phyloP scores from a whole-genome alignment of 2,888 invertebrate species.

The Philhelius pedissequus region DNA sequence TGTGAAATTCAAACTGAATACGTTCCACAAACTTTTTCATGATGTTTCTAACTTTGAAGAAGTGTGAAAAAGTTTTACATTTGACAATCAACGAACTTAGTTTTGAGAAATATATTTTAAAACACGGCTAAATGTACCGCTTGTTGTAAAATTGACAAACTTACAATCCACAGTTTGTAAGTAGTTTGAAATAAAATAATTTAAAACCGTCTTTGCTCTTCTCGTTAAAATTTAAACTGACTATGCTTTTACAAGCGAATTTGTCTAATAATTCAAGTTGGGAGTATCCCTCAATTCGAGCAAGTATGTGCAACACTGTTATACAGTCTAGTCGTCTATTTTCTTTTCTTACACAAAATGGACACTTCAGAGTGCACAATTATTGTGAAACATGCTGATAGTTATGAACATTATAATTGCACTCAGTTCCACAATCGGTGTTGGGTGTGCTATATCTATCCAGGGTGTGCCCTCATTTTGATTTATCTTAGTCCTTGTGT shows the following conservation, averaged over 20 bases:
- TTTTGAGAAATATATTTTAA: too few species aligned
- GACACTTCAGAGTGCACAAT: background rate
- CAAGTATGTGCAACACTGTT: background rate
- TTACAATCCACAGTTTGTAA: too few species aligned
- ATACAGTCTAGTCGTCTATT: too few species aligned
- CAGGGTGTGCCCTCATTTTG: slow-evolving; percentile 46
- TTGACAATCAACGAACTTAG: too few species aligned
- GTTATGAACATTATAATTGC: slow-evolving; percentile 58
- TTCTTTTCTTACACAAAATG: background rate
- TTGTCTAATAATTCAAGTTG: too few species aligned
- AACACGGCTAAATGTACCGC: too few species aligned
- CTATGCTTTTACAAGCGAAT: too few species aligned
- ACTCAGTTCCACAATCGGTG: slow-evolving; percentile 36
- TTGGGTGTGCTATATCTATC: background rate
- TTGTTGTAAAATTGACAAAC: too few species aligned
- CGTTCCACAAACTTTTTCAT: background rate
- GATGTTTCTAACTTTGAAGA: background rate
- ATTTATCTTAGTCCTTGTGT: background rate
- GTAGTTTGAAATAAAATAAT: too few species aligned
- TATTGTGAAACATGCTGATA: background rate
- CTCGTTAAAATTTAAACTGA: too few species aligned
- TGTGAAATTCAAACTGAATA: background rate
- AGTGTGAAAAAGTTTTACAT: too few species aligned
- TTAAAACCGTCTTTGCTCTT: too few species aligned
- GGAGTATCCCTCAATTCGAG: background rate